phyloP scores from a whole-genome alignment of 2,888 invertebrate genomes.

The Kryphioiulus occultus region DNA sequence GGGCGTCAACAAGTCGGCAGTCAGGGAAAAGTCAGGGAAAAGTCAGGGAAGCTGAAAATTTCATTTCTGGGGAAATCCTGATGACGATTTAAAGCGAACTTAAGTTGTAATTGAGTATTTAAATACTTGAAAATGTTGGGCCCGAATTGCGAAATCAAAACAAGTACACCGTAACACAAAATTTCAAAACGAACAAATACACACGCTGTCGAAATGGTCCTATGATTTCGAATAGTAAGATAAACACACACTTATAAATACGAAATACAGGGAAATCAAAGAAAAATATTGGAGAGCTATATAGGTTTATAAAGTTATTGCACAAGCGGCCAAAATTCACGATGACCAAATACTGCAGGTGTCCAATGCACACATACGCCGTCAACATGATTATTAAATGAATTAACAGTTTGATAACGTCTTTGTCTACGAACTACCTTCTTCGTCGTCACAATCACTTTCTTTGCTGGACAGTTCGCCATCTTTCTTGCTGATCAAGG shows the following conservation, averaged over 20 bases:
- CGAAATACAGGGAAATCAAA: neutral
- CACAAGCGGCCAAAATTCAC: slow-evolving; percentile 22
- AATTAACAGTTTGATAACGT: neutral
- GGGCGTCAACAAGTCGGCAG: no score
- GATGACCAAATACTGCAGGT: slow-evolving; percentile 22
- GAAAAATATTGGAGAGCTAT: neutral
- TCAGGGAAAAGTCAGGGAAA: no score
- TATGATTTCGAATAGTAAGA: neutral
- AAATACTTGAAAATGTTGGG: no score
- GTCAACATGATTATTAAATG: neutral
- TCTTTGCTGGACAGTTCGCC: slow-evolving; percentile 49
- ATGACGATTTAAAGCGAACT: no score
- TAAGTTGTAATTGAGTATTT: no score
- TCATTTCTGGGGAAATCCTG: no score
- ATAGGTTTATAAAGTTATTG: neutral
- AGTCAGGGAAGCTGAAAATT: no score
- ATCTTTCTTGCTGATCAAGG: slow-evolving; percentile 51
- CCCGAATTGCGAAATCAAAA: no score
- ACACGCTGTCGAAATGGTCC: neutral
- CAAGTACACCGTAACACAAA: no score
- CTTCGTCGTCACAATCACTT: slow-evolving; percentile 48
- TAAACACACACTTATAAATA: neutral
- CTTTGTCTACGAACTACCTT: slow-evolving; percentile 45
- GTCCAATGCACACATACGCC: neutral
- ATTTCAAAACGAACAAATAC: neutral